Evolutionary conservation across 2,888 invertebrate genomes (phyloP).

Genomic region (Allacma fusca): DNA sequence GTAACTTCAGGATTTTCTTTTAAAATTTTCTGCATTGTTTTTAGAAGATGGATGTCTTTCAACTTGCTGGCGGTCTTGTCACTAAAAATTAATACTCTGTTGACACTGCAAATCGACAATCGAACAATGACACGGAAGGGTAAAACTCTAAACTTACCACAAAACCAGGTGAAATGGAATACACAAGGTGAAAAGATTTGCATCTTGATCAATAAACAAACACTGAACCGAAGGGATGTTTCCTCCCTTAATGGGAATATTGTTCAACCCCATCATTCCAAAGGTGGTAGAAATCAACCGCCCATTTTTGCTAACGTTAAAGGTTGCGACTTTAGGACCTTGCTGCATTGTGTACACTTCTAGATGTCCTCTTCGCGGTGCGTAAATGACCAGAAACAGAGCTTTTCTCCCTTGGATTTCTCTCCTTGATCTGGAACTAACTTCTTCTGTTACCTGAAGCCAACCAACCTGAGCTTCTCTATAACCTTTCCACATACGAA

Average conservation of each 20-base stretch:
- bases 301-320: conserved; percentile 86
- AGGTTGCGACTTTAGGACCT: conserved; percentile 89
- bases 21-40: conserved; percentile 68
- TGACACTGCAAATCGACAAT: too few species aligned
- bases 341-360: conserved; percentile 93
- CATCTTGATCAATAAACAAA: conserved; percentile 83
- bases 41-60: conserved; percentile 84
- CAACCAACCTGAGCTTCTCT: conserved; percentile 95
- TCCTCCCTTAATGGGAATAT: conserved; percentile 67
- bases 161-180: conserved; percentile 92
- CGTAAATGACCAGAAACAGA: conserved; percentile 90
- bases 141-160: too few species aligned
- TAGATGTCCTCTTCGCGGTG: conserved; percentile 72
- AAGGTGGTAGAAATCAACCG: conserved; percentile 80
- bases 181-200: conserved; percentile 79
- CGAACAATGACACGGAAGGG: too few species aligned
- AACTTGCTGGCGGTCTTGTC: conserved; percentile 87
- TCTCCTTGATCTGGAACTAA: conserved; percentile 47
- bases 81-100: conserved; percentile 66
- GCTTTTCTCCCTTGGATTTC: conserved; percentile 68
- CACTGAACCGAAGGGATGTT: conserved; percentile 75
- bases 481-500: conserved; percentile 94
- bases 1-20: conserved; percentile 39
- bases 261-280: conserved; percentile 78
- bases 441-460: conserved; percentile 79